Percentiles rank a stretch among this genome's conserved stretches.
Conservation (phyloP, 1,140 invertebrate species). For the Lepidurus arcticus region DNA sequence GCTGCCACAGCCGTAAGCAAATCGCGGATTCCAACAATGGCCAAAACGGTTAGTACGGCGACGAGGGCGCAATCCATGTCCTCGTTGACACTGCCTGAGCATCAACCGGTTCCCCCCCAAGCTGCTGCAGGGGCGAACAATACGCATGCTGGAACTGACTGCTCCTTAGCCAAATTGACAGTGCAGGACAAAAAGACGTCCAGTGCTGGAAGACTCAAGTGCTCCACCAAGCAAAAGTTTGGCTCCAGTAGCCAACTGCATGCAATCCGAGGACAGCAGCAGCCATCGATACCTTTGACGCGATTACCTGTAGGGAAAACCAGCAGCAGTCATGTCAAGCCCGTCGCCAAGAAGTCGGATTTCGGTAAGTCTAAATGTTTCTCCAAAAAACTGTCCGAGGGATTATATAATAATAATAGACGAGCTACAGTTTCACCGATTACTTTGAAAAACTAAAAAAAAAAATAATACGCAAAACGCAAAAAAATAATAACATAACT, state of each 20-base stretch:
- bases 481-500: neutral
- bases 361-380: neutral
- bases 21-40: constrained; percentile 7
- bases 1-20: neutral
- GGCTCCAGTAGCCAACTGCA: constrained; percentile 11
- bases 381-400: too few relatives aligned
- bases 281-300: neutral
- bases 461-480: neutral
- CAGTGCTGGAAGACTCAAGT: neutral
- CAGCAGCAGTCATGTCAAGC: neutral
- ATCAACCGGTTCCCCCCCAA: neutral
- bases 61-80: neutral
- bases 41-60: neutral
- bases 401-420: too few relatives aligned
- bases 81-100: neutral
- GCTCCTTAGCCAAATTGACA: neutral
- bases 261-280: constrained; percentile 11
- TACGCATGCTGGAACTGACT: neutral
- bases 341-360: neutral
- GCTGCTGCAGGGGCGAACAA: neutral
- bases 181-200: neutral
- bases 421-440: too few relatives aligned
- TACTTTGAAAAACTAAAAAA: neutral
- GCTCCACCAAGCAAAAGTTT: neutral
- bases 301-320: neutral